A percentile compares a stretch with the other conserved stretches of the same genome.
Evolutionary conservation across 2,888 invertebrate species (phyloP).

Genomic region (Cephus spinipes): DNA sequence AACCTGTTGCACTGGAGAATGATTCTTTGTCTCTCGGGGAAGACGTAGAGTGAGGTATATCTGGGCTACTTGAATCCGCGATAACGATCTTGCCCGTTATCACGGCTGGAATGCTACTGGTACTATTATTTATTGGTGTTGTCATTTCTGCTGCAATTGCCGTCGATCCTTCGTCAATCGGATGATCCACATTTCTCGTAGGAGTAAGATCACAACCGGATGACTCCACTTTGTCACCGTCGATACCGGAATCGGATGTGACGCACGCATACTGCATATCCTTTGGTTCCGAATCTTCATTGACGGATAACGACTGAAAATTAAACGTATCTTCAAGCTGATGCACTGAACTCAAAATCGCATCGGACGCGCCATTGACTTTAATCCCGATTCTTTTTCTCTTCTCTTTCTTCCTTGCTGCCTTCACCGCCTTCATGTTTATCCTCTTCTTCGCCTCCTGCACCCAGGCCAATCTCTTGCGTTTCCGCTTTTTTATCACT

Average conservation of each 20-base stretch:
- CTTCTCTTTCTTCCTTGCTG: constrained; percentile 20
- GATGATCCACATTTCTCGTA: not conserved
- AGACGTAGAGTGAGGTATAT: constrained; percentile 12
- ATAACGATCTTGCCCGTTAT: not conserved
- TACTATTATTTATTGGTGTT: not conserved
- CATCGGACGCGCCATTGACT: not conserved
- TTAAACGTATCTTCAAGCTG: constrained; percentile 24
- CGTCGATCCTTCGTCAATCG: not conserved
- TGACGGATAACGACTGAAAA: constrained; percentile 11
- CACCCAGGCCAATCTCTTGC: constrained; percentile 48
- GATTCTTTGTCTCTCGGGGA: constrained; percentile 16
- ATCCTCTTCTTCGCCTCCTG: constrained; percentile 42
- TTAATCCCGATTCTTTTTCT: constrained; percentile 3
- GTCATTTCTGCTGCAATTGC: not conserved
- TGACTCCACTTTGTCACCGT: constrained; percentile 9
- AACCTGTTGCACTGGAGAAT: constrained; percentile 14
- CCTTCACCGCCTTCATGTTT: constrained; percentile 17
- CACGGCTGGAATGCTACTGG: not conserved
- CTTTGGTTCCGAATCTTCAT: not conserved
- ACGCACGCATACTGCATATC: not conserved
- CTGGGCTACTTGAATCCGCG: not conserved
- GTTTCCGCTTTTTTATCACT: constrained; percentile 46
- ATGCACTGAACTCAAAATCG: not conserved
- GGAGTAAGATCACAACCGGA: not conserved
- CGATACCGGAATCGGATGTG: not conserved